Evolutionary conservation across 2,797 vertebrate genomes (phyloP).

Genomic region (Lepidocolaptes lacrymiger): DNA sequence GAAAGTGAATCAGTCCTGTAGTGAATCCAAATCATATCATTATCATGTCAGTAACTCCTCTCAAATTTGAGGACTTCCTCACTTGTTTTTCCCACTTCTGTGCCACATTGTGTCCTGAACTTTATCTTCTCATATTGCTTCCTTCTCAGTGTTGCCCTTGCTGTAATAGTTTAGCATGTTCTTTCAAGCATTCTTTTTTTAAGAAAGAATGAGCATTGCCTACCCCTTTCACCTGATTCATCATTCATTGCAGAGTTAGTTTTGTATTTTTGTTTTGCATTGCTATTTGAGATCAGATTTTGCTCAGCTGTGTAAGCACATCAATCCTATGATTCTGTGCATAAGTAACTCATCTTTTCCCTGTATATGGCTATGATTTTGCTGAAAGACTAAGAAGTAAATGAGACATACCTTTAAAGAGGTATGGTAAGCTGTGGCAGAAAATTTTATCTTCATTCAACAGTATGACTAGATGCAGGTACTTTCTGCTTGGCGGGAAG

Average conservation of each 20-base stretch:
- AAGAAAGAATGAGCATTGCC: neutral
- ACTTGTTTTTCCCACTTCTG: neutral
- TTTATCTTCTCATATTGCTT: neutral
- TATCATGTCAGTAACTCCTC: neutral
- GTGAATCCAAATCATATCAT: neutral
- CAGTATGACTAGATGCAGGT: neutral
- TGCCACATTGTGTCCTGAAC: neutral
- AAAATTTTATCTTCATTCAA: neutral
- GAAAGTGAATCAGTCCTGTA: neutral
- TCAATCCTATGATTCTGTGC: neutral
- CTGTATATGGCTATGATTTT: neutral
- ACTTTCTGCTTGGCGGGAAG: neutral
- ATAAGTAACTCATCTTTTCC: neutral
- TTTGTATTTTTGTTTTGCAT: neutral
- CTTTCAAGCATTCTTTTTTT: neutral
- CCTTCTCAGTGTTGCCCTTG: neutral
- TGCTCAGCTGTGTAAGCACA: neutral
- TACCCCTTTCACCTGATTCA: neutral
- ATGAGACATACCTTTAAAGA: neutral
- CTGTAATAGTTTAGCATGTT: neutral
- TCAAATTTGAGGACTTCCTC: neutral
- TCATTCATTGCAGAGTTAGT: neutral
- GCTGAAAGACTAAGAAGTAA: neutral
- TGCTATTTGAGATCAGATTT: neutral
- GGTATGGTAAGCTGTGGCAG: neutral